Percentiles rank a stretch among this genome's conserved stretches.
Evolutionary conservation across 2,888 invertebrate species (phyloP).

Genomic region (Amphipoea oculea): DNA sequence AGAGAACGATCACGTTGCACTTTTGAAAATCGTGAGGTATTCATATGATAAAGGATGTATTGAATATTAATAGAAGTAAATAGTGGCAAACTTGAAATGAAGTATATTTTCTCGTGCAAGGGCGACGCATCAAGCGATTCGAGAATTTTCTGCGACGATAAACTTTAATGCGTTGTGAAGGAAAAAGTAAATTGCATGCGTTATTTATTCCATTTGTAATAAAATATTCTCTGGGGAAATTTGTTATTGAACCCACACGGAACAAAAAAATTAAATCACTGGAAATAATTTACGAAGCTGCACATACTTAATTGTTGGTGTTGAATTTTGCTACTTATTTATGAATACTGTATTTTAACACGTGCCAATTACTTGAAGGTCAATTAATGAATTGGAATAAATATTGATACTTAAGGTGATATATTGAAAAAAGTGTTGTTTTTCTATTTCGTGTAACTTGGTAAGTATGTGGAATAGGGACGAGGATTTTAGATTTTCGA

Average conservation of each 20-base stretch:
- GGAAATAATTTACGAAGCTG: not conserved
- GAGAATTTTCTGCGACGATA: too few relatives aligned
- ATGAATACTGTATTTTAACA: not conserved
- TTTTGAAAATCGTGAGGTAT: not conserved
- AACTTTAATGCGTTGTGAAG: not conserved
- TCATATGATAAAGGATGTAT: not conserved
- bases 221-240: conserved; percentile 3
- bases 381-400: not conserved
- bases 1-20: not conserved
- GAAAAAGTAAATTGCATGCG: not conserved
- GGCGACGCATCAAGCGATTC: too few relatives aligned
- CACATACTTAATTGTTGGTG: too few relatives aligned
- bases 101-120: not conserved
- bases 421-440: too few relatives aligned
- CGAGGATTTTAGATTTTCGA: too few relatives aligned
- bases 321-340: not conserved
- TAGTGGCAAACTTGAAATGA: not conserved
- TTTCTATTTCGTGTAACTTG: too few relatives aligned
- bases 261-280: not conserved
- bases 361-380: not conserved
- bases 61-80: not conserved
- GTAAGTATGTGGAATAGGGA: too few relatives aligned
- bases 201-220: not conserved
- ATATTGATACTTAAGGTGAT: too few relatives aligned
- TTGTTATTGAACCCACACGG: not conserved